These are phyloP conservation scores for Bicyclus anynana DNA, from an alignment of 1,140 invertebrate genomes.

Conservation along the genomic window DNA sequence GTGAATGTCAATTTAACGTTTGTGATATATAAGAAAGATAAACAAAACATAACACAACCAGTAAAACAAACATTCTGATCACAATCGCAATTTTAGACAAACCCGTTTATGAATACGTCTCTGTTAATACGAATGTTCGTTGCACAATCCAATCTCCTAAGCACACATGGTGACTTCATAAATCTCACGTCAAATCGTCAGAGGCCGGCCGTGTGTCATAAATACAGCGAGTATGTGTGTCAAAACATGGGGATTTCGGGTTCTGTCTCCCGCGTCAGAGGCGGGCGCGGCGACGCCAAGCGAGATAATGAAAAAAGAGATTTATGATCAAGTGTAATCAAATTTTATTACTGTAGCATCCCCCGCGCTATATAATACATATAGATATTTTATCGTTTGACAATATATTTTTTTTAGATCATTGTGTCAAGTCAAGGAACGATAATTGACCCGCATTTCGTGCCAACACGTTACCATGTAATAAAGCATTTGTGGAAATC, in stretches of 20 bases:
- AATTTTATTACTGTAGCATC: constrained; percentile 66
- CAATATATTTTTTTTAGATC: constrained; percentile 37
- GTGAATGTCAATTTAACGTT: too few species aligned
- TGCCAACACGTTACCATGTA: constrained; percentile 5
- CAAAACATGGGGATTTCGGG: constrained; percentile 73
- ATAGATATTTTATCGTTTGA: constrained; percentile 27
- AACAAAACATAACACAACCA: too few species aligned
- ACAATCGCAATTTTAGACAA: neutral
- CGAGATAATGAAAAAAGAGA: constrained; percentile 74
- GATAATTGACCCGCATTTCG: constrained; percentile 4
- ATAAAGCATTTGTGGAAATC: neutral
- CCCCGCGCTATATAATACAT: constrained; percentile 39
- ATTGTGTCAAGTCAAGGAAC: constrained; percentile 27
- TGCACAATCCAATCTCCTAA: constrained; percentile 60
- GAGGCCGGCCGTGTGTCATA: constrained; percentile 60
- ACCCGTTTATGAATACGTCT: neutral
- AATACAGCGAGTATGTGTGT: constrained; percentile 67
- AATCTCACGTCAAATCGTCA: constrained; percentile 65
- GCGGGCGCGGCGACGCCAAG: constrained; percentile 41
- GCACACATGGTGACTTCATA: constrained; percentile 72
- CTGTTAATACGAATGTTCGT: constrained; percentile 7
- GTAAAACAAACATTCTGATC: neutral
- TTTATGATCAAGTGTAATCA: constrained; percentile 74
- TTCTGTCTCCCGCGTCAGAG: constrained; percentile 42
- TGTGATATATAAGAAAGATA: too few species aligned